phyloP scores from a whole-genome alignment of 37 sponge, comb jelly and placozoan genomes.

The Chondrilla cf. caribensis region DNA sequence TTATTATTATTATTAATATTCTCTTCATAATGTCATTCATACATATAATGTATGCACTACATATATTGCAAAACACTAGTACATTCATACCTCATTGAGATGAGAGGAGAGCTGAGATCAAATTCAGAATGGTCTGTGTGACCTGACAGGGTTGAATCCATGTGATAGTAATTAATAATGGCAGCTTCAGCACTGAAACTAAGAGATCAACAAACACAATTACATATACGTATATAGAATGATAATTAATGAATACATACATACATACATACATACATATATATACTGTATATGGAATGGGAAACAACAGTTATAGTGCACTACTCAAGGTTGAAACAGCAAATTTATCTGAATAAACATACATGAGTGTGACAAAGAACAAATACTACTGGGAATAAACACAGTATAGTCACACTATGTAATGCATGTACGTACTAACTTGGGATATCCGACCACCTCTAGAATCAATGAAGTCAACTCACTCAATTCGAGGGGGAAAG shows the following conservation, averaged over 20 bases:
- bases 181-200: slow-evolving; percentile 84
- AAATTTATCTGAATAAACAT: too few relatives aligned
- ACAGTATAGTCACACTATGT: neutral
- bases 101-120: slow-evolving; percentile 87
- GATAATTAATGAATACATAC: neutral
- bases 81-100: slow-evolving; percentile 82
- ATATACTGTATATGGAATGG: too few relatives aligned
- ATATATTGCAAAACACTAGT: too few relatives aligned
- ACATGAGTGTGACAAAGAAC: too few relatives aligned
- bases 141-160: slow-evolving; percentile 89
- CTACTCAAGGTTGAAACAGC: too few relatives aligned
- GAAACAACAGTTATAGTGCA: too few relatives aligned
- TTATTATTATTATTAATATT: too few relatives aligned
- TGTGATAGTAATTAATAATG: slow-evolving; percentile 95
- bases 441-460: slow-evolving; percentile 43
- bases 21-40: too few relatives aligned
- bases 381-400: neutral
- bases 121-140: slow-evolving; percentile 97
- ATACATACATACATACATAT: neutral
- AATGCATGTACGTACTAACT: neutral
- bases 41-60: too few relatives aligned
- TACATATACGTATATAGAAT: too few relatives aligned
- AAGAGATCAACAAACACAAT: neutral
- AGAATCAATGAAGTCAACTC: slow-evolving; percentile 66
- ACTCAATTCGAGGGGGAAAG: slow-evolving; percentile 67